A percentile compares a stretch with the other conserved stretches of the same genome.
These are phyloP conservation scores for Ostrea edulis DNA, from an alignment of 1,140 invertebrate species.

Conservation along the genomic window DNA sequence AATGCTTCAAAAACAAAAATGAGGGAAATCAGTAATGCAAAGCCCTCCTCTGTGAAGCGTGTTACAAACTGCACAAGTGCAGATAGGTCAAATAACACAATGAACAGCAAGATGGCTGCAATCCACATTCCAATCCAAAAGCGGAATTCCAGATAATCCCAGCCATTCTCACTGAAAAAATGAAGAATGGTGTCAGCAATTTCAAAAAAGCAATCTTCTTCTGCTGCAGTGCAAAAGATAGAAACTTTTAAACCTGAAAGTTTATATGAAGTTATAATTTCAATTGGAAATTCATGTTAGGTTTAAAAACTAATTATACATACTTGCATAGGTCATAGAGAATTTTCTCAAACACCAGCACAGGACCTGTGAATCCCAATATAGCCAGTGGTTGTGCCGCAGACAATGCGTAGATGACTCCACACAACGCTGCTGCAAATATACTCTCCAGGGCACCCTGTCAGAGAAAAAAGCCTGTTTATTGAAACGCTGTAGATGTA, in stretches of 20 bases:
- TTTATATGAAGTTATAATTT: not conserved
- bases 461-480: not conserved
- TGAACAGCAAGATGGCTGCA: constrained; percentile 89
- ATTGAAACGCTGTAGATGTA: not conserved
- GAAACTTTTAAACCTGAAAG: not conserved
- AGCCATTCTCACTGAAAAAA: constrained; percentile 83
- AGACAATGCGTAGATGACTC: constrained; percentile 93
- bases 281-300: not conserved
- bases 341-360: constrained; percentile 98
- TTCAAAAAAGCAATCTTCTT: not conserved
- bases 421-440: constrained; percentile 96
- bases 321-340: constrained; percentile 95
- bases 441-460: constrained; percentile 98
- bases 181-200: not conserved
- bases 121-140: constrained; percentile 97
- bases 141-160: constrained; percentile 97
- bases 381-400: constrained; percentile 74
- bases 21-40: constrained; percentile 98
- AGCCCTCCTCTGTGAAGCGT: constrained; percentile 99
- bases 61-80: constrained; percentile 99
- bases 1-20: constrained; percentile 99
- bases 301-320: constrained; percentile 70
- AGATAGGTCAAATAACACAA: constrained; percentile 97
- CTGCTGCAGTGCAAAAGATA: not conserved
- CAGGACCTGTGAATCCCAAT: constrained; percentile 96